A percentile compares a stretch with the other conserved stretches of the same genome.
These are phyloP conservation scores for Leptinotarsa defecta DNA, from an alignment of 1,140 invertebrate species.

Conservation along the genomic window DNA sequence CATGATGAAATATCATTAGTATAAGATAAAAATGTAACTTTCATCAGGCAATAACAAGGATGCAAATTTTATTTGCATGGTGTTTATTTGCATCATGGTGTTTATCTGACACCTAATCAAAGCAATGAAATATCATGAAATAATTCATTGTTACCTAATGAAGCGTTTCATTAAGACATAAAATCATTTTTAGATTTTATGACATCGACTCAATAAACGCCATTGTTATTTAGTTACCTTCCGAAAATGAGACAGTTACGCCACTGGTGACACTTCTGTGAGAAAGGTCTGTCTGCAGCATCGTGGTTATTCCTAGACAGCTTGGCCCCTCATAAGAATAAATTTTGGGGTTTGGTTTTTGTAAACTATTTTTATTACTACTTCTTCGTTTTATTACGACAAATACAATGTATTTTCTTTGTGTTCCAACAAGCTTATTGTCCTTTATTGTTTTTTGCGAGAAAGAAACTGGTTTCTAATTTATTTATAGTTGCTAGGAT, in stretches of 20 bases:
- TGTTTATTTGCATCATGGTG: too few relatives aligned
- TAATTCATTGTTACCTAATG: too few relatives aligned
- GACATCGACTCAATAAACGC: too few relatives aligned
- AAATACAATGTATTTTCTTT: constrained; percentile 36
- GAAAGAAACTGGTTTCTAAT: constrained; percentile 40
- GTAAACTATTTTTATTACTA: constrained; percentile 46
- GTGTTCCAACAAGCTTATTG: constrained; percentile 36
- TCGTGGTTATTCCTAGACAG: constrained; percentile 36
- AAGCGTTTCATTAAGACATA: too few relatives aligned
- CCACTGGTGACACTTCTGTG: constrained; percentile 34
- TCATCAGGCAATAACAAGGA: too few relatives aligned
- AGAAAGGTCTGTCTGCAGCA: constrained; percentile 39
- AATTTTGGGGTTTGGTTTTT: constrained; percentile 50
- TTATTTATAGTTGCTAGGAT: constrained; percentile 39
- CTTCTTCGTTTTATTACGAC: constrained; percentile 47
- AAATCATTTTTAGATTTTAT: too few relatives aligned
- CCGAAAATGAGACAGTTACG: not conserved
- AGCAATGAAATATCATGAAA: too few relatives aligned
- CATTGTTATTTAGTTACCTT: too few relatives aligned
- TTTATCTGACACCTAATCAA: too few relatives aligned
- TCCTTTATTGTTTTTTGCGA: constrained; percentile 33
- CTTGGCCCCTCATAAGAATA: constrained; percentile 45
- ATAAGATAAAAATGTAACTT: too few relatives aligned
- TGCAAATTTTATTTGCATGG: too few relatives aligned
- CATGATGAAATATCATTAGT: too few relatives aligned